phyloP scores from a whole-genome alignment of 2,888 invertebrate genomes.

The Trachelus tabidus region DNA sequence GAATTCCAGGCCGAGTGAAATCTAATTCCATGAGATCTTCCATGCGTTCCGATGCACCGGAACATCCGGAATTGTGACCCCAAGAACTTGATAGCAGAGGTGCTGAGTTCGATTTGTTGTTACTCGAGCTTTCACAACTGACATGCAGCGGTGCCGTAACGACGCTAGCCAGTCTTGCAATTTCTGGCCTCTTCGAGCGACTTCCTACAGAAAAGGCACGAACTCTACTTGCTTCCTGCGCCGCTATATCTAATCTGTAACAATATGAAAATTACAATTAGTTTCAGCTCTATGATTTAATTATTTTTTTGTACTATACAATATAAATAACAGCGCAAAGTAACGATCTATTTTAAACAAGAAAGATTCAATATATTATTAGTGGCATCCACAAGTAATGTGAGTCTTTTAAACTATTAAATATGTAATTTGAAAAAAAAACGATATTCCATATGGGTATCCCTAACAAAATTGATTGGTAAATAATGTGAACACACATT shows the following conservation, averaged over 20 bases:
- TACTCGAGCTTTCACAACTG: constrained; percentile 50
- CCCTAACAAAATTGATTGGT: no score
- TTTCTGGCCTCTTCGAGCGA: constrained; percentile 69
- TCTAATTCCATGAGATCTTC: constrained; percentile 88
- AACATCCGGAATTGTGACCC: constrained; percentile 65
- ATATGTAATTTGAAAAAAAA: no score
- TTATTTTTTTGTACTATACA: not conserved
- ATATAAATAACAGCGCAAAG: no score
- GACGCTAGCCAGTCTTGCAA: constrained; percentile 53
- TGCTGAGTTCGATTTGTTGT: constrained; percentile 76
- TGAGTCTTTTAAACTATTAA: no score
- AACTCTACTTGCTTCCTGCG: constrained; percentile 69
- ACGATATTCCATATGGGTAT: no score
- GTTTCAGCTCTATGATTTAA: not conserved
- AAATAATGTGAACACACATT: no score
- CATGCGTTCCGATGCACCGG: constrained; percentile 72
- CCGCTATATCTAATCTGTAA: constrained; percentile 58
- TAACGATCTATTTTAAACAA: no score
- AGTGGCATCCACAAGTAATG: no score
- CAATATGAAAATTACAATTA: constrained; percentile 19
- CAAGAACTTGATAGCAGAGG: constrained; percentile 72
- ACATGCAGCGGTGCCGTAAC: constrained; percentile 52
- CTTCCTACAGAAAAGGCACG: constrained; percentile 85
- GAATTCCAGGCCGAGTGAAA: constrained; percentile 69
- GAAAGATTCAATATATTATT: no score